These are phyloP conservation scores for Drosophila neonasuta DNA, from an alignment of 2,888 invertebrate species.

Conservation along the genomic window DNA sequence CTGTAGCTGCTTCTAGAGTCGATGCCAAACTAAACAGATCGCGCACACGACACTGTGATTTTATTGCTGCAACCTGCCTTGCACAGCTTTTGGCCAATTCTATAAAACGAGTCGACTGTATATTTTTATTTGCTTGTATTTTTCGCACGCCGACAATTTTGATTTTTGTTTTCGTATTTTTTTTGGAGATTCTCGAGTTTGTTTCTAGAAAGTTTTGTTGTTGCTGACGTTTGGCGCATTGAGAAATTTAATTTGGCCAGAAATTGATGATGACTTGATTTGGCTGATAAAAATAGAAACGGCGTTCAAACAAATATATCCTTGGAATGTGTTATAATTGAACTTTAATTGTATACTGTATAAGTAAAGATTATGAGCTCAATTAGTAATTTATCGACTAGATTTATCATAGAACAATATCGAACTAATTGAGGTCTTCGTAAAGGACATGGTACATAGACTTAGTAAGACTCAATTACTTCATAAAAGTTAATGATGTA, in stretches of 20 bases:
- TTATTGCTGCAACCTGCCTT: conserved; percentile 49
- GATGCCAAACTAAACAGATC: conserved; percentile 43
- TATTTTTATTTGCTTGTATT: conserved; percentile 18
- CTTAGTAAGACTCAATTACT: neutral
- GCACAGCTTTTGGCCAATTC: conserved; percentile 31
- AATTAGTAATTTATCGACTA: neutral
- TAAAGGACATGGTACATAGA: neutral
- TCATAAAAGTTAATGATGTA: neutral
- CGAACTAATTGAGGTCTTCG: too few relatives aligned
- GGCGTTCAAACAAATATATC: conserved; percentile 11
- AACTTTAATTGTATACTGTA: conserved; percentile 6
- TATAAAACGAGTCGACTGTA: conserved; percentile 32
- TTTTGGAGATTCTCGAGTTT: conserved; percentile 50
- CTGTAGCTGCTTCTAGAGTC: conserved; percentile 30
- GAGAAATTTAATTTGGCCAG: conserved; percentile 30
- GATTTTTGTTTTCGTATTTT: conserved; percentile 28
- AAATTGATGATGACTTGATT: conserved; percentile 50
- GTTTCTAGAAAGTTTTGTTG: conserved; percentile 56
- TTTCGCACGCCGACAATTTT: conserved; percentile 50
- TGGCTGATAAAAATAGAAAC: conserved; percentile 39
- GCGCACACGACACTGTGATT: conserved; percentile 32
- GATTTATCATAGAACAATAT: too few relatives aligned
- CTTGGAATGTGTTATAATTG: neutral
- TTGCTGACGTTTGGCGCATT: conserved; percentile 41
- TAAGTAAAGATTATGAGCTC: too few relatives aligned